Conservation (phyloP, 2,113 vertebrate species). For the Trichomycterus rosablanca region DNA sequence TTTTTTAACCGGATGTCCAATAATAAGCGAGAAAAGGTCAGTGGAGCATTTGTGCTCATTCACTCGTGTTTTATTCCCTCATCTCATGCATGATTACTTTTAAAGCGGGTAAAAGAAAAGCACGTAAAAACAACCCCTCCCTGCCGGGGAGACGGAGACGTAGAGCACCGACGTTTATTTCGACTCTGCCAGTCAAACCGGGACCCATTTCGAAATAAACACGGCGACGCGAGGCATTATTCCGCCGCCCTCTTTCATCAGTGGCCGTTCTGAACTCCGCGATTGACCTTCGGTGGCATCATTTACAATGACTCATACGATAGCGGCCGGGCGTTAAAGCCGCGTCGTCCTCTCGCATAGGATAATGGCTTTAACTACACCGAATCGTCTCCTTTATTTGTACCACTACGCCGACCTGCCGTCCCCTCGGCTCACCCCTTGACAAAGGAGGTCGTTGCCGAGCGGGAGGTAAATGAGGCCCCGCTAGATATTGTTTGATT, state of each 20-base stretch:
- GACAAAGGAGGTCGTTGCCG: constrained; percentile 71
- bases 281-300: constrained; percentile 74
- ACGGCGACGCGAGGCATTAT: constrained; percentile 54
- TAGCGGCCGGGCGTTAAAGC: constrained; percentile 68
- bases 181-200: constrained; percentile 60
- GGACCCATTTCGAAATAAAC: constrained; percentile 63
- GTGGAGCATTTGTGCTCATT: constrained; percentile 73
- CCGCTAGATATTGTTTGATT: constrained; percentile 78
- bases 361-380: constrained; percentile 77
- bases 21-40: constrained; percentile 75
- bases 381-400: constrained; percentile 76
- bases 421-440: constrained; percentile 68
- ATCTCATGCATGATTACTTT: constrained; percentile 70
- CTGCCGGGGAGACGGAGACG: constrained; percentile 11
- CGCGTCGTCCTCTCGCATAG: constrained; percentile 47
- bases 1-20: constrained; percentile 60
- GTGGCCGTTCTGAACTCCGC: constrained; percentile 70
- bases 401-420: constrained; percentile 66
- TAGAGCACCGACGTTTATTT: constrained; percentile 54
- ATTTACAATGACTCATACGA: constrained; percentile 74
- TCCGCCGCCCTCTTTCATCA: constrained; percentile 58
- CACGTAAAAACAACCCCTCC: constrained; percentile 64
- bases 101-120: constrained; percentile 69
- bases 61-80: constrained; percentile 68
- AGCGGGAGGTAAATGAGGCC: constrained; percentile 67